Evolutionary conservation across 2,888 invertebrate genomes (phyloP).

Genomic region (Dyspetes luteomarginatus): DNA sequence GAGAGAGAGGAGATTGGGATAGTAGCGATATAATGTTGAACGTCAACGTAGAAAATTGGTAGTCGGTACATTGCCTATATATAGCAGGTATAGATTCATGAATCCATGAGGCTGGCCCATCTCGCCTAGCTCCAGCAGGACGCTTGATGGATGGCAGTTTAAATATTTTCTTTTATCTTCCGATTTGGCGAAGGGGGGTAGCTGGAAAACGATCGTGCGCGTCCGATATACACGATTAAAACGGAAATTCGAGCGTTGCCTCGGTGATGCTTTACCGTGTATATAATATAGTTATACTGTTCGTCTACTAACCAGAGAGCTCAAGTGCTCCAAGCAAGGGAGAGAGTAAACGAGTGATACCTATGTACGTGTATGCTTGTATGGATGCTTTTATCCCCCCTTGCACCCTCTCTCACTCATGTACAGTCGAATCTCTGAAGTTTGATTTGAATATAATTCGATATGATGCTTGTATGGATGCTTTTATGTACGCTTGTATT

Average conservation of each 20-base stretch:
- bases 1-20: constrained; percentile 55
- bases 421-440: no score
- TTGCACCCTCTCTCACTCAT: no score
- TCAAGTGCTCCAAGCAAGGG: background rate
- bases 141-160: constrained; percentile 61
- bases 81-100: constrained; percentile 2
- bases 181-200: constrained; percentile 1
- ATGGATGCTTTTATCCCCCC: no score
- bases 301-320: background rate
- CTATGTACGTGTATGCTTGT: background rate
- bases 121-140: constrained; percentile 19
- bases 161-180: constrained; percentile 54
- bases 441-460: no score
- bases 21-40: constrained; percentile 64
- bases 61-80: constrained; percentile 24
- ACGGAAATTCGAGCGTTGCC: constrained; percentile 35
- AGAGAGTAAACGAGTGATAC: constrained; percentile 6
- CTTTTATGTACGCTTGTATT: no score
- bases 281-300: background rate
- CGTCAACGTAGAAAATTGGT: constrained; percentile 63
- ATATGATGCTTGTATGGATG: no score
- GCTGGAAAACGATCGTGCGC: background rate
- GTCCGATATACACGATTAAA: constrained; percentile 44
- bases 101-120: constrained; percentile 20
- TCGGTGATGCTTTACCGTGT: background rate